Base-by-base conservation (phyloP, 2,797 vertebrate genomes). In the Halcyon smyrnensis region DNA sequence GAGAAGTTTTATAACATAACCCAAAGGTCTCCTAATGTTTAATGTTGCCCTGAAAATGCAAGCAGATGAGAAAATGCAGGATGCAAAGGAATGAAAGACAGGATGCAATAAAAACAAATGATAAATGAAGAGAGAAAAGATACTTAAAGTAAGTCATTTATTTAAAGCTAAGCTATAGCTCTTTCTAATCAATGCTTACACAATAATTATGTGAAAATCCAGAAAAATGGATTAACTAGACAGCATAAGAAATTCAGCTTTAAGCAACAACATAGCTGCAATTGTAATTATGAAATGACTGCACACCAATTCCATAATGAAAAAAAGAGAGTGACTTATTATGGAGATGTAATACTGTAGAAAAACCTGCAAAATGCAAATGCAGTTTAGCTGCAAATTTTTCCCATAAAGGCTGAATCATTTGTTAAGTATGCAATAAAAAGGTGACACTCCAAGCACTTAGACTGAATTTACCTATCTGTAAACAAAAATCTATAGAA, bases 401-500 rank as follows among this genome's bases (percentile, higher is more conserved):
- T 56, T 51, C 59, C 43, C 39, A 39, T 97, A 91, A 96, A 96
- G 76, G 10, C 73, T 56, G 91, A 91, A 95, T 93, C 76, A 39
- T 93, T 96, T 93, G 82, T 92, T 96, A 93, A 95, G 79, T 62
- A 67, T n/a, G 89, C 79, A 91, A 85, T 96, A 96, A 96, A 95
- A 94, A 81, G 87, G 82, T 91, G 93, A 85, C 85, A 76, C 28
- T 69, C 70, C 30, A 63, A 85, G 91, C 89, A 95, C 91, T 93
- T 91, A 87, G 75, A 11, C 87, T 84, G 91, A 93, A 96, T 96
- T 88, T 95, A 90, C 89, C 82, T 95, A 65, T 96, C 93, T 94
- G 89, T 96, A 96, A 96, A 97, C 87, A 95, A 86, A 94, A 93
- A 95, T 93, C 91, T 84, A 95, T 95, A 91, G 81, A 68, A 95